Conservation (phyloP, 92 coral and sea anemone genomes). For the Anthopleura xanthogrammica region DNA sequence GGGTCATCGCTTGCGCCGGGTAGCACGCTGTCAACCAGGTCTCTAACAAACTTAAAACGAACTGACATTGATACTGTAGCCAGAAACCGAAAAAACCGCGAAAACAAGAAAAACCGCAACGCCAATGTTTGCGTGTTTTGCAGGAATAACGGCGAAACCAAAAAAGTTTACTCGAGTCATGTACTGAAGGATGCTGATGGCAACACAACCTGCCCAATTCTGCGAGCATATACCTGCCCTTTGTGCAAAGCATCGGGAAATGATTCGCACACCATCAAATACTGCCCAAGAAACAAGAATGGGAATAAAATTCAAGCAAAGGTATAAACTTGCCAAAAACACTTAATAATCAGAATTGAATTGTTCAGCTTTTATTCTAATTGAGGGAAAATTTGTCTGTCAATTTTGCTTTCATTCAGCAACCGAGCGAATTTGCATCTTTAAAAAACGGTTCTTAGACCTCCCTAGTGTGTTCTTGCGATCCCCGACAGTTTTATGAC, state of each 20-base stretch:
- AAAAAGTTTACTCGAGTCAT: constrained; percentile 96
- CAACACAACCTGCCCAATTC: constrained; percentile 92
- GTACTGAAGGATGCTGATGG: constrained; percentile 95
- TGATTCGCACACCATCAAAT: constrained; percentile 97
- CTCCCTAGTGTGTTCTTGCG: constrained; percentile 4
- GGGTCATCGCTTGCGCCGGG: constrained; percentile 86
- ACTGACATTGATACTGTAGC: constrained; percentile 66
- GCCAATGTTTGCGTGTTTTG: constrained; percentile 99
- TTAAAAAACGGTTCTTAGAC: constrained; percentile 26
- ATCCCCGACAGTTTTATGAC: constrained; percentile 10
- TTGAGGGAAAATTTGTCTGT: constrained; percentile 11
- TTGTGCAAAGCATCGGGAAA: constrained; percentile 96
- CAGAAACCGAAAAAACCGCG: constrained; percentile 84
- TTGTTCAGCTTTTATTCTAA: constrained; percentile 17
- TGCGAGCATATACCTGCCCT: constrained; percentile 98
- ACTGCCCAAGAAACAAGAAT: constrained; percentile 96
- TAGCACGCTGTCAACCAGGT: constrained; percentile 61
- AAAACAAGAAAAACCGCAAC: constrained; percentile 86
- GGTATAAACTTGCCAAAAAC: constrained; percentile 26
- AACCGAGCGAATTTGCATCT: constrained; percentile 25
- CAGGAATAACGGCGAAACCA: constrained; percentile 98
- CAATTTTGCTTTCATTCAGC: constrained; percentile 12
- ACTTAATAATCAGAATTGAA: constrained; percentile 8
- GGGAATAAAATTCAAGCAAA: constrained; percentile 56
- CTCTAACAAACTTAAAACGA: constrained; percentile 41